Evolutionary conservation across 2,797 vertebrate species (phyloP).

Genomic region (Acrossocheilus fasciatus): DNA sequence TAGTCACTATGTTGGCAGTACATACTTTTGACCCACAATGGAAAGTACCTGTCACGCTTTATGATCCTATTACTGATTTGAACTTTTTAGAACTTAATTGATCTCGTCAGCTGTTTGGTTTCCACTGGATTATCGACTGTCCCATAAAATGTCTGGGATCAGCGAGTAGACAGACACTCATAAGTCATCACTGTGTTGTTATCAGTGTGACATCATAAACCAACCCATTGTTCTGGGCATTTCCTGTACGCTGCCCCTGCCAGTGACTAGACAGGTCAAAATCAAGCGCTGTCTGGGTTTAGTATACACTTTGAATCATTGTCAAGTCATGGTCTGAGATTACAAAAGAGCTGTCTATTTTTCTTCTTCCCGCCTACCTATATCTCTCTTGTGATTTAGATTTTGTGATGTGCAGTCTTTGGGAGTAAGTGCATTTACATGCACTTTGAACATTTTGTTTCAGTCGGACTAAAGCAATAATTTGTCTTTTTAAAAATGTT

Average conservation of each 20-base stretch:
- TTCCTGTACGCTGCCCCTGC: slow-evolving; percentile 48
- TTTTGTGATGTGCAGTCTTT: slow-evolving; percentile 21
- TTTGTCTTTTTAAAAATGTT: background rate
- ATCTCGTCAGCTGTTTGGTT: slow-evolving; percentile 38
- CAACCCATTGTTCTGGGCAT: slow-evolving; percentile 53
- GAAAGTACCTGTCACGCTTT: slow-evolving; percentile 31
- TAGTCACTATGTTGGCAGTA: slow-evolving; percentile 24
- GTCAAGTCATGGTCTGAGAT: slow-evolving; percentile 38
- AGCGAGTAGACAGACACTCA: slow-evolving; percentile 31
- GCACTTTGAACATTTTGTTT: background rate
- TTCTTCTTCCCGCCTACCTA: background rate
- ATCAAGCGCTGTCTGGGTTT: slow-evolving; percentile 35
- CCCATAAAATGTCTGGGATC: slow-evolving; percentile 39
- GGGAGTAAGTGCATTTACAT: background rate
- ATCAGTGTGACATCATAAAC: slow-evolving; percentile 57
- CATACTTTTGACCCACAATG: slow-evolving; percentile 24
- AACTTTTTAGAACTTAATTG: slow-evolving; percentile 47
- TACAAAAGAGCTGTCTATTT: background rate
- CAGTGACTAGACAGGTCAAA: slow-evolving; percentile 40
- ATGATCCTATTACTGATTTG: slow-evolving; percentile 27
- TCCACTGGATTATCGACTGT: slow-evolving; percentile 30
- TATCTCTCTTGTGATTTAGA: slow-evolving; percentile 27
- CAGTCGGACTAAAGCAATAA: background rate
- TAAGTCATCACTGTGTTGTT: slow-evolving; percentile 37
- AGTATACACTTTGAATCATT: slow-evolving; percentile 22